Evolutionary conservation across 2,113 vertebrate species (phyloP), one percentile per base, ranked within the genome.

Genomic region (Pomatorhinus ruficollis): DNA sequence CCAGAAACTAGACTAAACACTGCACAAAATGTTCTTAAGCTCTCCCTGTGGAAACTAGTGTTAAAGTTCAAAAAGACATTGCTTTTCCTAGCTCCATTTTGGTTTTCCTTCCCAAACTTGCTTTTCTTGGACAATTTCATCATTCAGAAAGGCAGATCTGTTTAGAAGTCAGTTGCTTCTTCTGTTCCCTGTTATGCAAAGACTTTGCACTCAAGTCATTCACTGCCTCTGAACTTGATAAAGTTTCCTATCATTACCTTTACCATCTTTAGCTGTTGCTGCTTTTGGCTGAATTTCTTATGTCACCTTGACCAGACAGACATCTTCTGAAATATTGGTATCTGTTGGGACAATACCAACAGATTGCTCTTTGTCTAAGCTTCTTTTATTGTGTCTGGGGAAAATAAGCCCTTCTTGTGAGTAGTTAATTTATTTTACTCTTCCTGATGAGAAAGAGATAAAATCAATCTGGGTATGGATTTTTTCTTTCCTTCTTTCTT

Each of bases 381-480:
- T 64, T 42, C 18, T 76, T 90, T 87, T 81, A 49, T 61, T 81
- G 59, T 14, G 5, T 39, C 84, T 68, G 53, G 74, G 65, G 81
- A 78, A 94, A 82, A 93, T 4, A 87, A 87, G 27, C 20, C 16
- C 23, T 93, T 54, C 35, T 87, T 70, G 64, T 66, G 42, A 52
- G 60, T 21, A 77, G 47, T 63, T 81, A 15, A 78, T 78, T 91
- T 84, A 63, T 93, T 89, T 93, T 37, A 81, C 33, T 89, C 74
- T 75, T 78, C 23, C 40, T 79, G 39, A 37, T 63, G 65, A 90
- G 42, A 45, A 83, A 65, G 50, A 96, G 49, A 69, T 72, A 83
- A 93, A 94, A 94, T 95, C 90, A 90, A 76, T 93, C 54, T 69
- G 6, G 2, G 2, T 93, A 77, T 91, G n/a, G 93, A 87, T 74